Percentiles rank a stretch among this genome's conserved stretches.
These are phyloP conservation scores for Danio jaintianensis DNA, from an alignment of 2,797 vertebrate species.

Conservation along the genomic window DNA sequence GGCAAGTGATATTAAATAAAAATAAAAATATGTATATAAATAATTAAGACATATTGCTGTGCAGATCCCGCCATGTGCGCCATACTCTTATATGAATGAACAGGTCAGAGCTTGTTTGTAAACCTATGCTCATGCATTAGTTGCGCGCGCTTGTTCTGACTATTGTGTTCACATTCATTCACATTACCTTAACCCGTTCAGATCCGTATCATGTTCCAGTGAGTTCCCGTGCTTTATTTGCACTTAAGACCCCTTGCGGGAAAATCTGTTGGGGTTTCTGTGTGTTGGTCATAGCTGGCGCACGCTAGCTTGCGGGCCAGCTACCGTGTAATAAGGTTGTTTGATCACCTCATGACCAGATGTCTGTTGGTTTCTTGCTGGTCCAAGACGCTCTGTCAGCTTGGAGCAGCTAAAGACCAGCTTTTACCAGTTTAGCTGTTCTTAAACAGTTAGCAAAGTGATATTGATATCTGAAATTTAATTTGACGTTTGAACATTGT, in stretches of 20 bases:
- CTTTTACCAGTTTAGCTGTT: neutral
- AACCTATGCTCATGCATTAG: conserved; percentile 47
- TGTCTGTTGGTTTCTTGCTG: neutral
- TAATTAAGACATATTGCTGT: neutral
- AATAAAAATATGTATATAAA: neutral
- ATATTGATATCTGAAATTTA: too few species aligned
- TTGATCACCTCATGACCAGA: neutral
- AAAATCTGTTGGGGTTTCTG: neutral
- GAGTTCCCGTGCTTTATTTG: neutral
- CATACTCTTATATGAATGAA: conserved; percentile 1
- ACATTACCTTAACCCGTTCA: conserved; percentile 19
- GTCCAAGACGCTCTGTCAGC: neutral
- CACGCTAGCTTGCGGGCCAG: neutral
- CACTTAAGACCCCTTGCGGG: neutral
- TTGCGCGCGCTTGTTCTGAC: conserved; percentile 26
- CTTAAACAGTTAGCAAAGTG: neutral
- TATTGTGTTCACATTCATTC: conserved; percentile 30
- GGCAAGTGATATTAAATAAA: neutral
- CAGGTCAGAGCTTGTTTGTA: conserved; percentile 40
- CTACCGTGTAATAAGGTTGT: neutral
- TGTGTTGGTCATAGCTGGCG: neutral
- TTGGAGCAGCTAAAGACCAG: neutral
- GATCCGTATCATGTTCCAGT: neutral
- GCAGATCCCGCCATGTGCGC: neutral
- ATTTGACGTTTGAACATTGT: too few species aligned